Base-by-base conservation (phyloP, 2,888 invertebrate genomes). In the Xiphydria camelus region DNA sequence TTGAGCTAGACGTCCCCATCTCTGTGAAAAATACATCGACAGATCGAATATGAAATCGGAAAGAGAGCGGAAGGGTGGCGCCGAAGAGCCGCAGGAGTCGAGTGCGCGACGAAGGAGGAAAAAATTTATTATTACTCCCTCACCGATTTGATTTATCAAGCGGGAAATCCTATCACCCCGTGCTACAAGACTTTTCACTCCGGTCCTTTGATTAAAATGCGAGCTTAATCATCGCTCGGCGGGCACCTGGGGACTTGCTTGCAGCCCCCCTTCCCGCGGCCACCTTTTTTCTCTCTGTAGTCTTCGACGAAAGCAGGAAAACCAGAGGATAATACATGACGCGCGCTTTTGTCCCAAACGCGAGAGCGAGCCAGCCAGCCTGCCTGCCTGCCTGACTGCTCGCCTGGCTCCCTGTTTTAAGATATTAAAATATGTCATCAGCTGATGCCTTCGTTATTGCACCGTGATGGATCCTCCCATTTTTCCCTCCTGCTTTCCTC, bases 351-450 rank as follows among this genome's bases (percentile, higher is more conserved):
- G 66, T 68, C 59, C 56, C 45, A 43, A 44, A 47, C 41, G 31
- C 41, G 20, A 46, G 47, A 46, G 40, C 45, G 33, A 25, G 33
- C 21, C 33, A 45, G 25, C 10, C n/a, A 29, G 29, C 29, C 10
- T 14, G 9, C 29, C 15, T 14, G n/a, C n/a, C n/a, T n/a, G n/a
- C n/a, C n/a, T n/a, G n/a, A n/a, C n/a, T n/a, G n/a, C n/a, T n/a
- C n/a, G n/a, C 15, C 12, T 47, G 61, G 51, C 49, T 49, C 65
- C 36, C 35, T 71, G 38, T 73, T 73, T 59, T 73, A 73, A 72
- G 71, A 73, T 73, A 73, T 73, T 73, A 73, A 73, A 73, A 73
- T 69, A 67, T 68, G 71, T 65, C 73, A 72, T 72, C 70, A 70
- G 70, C 64, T 70, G 69, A 71, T 71, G 68, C 59, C 66, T 65